Base-by-base conservation (phyloP, 1,140 invertebrate species). In the Thrips palmi region DNA sequence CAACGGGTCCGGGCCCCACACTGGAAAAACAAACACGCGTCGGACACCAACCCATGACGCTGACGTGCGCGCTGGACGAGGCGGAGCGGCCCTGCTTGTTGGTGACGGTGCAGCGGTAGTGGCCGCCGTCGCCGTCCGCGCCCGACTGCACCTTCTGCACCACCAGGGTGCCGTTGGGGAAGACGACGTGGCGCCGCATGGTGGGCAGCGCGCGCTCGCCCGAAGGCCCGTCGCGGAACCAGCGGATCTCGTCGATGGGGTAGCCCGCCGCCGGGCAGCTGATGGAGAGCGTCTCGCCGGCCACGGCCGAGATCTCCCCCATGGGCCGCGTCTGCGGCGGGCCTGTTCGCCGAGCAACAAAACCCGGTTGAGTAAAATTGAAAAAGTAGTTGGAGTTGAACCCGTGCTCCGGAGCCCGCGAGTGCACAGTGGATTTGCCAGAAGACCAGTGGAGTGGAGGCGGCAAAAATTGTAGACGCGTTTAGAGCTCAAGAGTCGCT, bases 241-340 rank as follows among this genome's bases (percentile, higher is more conserved):
- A 77, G 25, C 59, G 54, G 23, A 77, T 64, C 15, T 60, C 63
- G 42, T 68, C 63, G 23, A 79, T 68, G 7, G 76, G 77, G 54
- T 72, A 77, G 12, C 77, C 76, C 14, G 71, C 70, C 18, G 74
- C 74, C 36, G 74, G 74, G 52, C 77, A 81, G 45, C 67, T 64
- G 27, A 81, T 60, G 14, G 61, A 52, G 24, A 81, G 57, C 49
- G 54, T 55, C 47, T 74, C 64, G 28, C 72, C 72, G 12, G 75
- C 73, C 12, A 78, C 69, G 6, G 72, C 75, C 29, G 73, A 74
- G 39, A 77, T 57, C 40, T 71, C 65, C 12, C 62, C 58, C 70
- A 79, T 77, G 37, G 64, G 60, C 38, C 74, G 62, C 23, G 79
- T 67, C 49, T 68, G 71, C 10, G 74, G 75, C 41, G 67, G 59